Evolutionary conservation across 2,888 invertebrate genomes (phyloP).

Genomic region (Tipula unca): DNA sequence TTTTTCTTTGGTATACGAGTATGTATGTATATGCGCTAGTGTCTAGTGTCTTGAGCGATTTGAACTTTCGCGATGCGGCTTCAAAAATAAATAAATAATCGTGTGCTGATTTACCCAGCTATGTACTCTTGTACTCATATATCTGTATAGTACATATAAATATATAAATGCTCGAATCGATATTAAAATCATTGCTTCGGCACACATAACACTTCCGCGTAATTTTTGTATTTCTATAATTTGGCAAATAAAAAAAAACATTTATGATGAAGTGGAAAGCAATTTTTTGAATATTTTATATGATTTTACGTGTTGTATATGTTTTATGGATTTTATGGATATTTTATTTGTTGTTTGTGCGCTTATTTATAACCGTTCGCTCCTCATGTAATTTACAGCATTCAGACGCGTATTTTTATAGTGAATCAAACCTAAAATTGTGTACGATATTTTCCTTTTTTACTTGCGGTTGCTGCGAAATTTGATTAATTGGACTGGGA

Average conservation of each 20-base stretch:
- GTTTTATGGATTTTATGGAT: background rate
- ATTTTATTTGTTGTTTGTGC: background rate
- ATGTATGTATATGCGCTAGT: too few species aligned
- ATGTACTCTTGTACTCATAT: background rate
- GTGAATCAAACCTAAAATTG: background rate
- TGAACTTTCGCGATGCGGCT: background rate
- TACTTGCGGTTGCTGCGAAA: too few species aligned
- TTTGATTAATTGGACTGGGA: too few species aligned
- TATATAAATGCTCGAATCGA: background rate
- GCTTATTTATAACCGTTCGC: background rate
- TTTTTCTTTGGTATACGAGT: background rate
- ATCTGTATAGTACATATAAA: too few species aligned
- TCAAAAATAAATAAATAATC: background rate
- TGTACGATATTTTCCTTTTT: too few species aligned
- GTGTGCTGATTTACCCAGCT: background rate
- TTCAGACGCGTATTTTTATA: background rate
- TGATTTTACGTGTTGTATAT: background rate
- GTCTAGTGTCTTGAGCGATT: background rate
- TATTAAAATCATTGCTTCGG: background rate
- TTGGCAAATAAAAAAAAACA: background rate
- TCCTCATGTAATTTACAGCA: background rate
- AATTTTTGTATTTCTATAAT: background rate
- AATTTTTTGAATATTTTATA: background rate
- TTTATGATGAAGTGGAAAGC: background rate
- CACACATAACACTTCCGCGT: background rate